phyloP scores from a whole-genome alignment of 2,888 invertebrate genomes.

The Pterobdella sp. region DNA sequence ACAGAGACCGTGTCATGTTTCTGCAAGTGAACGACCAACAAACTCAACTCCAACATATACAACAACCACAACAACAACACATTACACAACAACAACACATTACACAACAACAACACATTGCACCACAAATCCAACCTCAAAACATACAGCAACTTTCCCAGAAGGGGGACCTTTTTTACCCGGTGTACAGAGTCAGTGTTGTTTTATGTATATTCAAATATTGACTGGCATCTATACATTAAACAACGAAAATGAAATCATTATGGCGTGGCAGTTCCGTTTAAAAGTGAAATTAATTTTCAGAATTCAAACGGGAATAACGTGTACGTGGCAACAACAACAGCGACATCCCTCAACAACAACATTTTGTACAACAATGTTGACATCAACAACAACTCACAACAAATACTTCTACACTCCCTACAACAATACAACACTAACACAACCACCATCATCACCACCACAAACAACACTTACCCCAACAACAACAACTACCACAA shows the following conservation, averaged over 20 bases:
- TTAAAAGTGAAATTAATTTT: too few species aligned
- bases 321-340: not conserved
- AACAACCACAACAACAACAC: constrained; percentile 9
- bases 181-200: constrained; percentile 8
- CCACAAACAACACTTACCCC: not conserved
- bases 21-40: constrained; percentile 8
- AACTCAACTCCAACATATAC: not conserved
- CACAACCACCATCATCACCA: constrained; percentile 7
- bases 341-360: not conserved
- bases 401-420: not conserved
- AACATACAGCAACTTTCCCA: not conserved
- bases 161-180: not conserved
- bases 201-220: too few species aligned
- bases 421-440: not conserved
- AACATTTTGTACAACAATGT: not conserved
- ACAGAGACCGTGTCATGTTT: constrained; percentile 4
- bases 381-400: constrained; percentile 7
- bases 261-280: too few species aligned
- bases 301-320: not conserved
- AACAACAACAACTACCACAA: constrained; percentile 3
- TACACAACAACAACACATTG: not conserved
- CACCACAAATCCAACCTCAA: not conserved
- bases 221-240: too few species aligned
- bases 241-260: too few species aligned
- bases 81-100: not conserved